Evolutionary conservation across 2,888 invertebrate genomes (phyloP).

Genomic region (Philaethria dido): DNA sequence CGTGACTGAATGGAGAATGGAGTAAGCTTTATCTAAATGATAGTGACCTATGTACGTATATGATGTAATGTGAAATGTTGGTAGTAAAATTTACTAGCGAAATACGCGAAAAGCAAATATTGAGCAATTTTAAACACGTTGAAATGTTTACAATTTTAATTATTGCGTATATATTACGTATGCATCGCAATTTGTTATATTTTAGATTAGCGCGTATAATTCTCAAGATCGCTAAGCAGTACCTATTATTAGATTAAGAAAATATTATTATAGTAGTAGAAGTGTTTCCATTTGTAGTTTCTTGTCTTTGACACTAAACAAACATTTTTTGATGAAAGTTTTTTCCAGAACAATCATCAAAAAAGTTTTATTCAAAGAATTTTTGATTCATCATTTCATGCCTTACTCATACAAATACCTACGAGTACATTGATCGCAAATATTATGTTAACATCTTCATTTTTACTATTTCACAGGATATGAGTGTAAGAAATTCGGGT

Average conservation of each 20-base stretch:
- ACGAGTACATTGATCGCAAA: not conserved
- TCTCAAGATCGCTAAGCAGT: too few relatives aligned
- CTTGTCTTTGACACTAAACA: too few relatives aligned
- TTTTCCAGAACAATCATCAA: not conserved
- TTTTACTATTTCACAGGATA: conserved; percentile 55
- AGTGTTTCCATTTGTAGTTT: not conserved
- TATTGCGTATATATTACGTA: not conserved
- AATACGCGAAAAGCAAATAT: not conserved
- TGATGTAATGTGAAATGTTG: conserved; percentile 7
- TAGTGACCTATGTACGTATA: conserved; percentile 18
- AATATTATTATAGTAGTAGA: too few relatives aligned
- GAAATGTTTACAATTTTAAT: not conserved
- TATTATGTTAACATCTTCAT: conserved; percentile 15
- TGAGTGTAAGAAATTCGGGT: conserved; percentile 60
- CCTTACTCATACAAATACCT: not conserved
- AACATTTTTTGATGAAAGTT: not conserved
- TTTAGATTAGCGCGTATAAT: too few relatives aligned
- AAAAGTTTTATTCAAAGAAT: not conserved
- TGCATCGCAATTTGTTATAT: not conserved
- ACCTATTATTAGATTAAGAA: too few relatives aligned
- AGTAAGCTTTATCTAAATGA: conserved; percentile 21
- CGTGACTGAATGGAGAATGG: conserved; percentile 10
- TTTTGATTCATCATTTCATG: not conserved
- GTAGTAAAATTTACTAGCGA: conserved; percentile 1
- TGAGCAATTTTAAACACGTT: not conserved